These are phyloP conservation scores for Oasisia sp. DNA, from an alignment of 2,888 invertebrate genomes.

Conservation along the genomic window DNA sequence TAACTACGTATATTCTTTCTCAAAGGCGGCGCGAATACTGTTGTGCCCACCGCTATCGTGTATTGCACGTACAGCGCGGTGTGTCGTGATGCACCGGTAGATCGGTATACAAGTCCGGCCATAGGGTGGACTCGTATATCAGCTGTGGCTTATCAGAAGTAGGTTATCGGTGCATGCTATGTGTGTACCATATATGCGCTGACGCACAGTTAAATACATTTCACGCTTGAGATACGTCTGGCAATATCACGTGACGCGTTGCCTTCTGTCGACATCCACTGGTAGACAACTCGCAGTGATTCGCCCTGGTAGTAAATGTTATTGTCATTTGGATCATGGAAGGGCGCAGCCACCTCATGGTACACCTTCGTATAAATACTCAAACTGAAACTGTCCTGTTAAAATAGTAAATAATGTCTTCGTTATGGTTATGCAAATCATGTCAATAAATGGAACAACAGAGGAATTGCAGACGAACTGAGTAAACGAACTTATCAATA, in stretches of 20 bases:
- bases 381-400: not conserved
- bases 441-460: not conserved
- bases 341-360: too few species aligned
- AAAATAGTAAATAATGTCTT: not conserved
- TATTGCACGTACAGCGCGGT: too few species aligned
- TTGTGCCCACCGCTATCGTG: too few species aligned
- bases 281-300: not conserved
- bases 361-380: too few species aligned
- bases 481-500: not conserved
- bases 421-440: not conserved
- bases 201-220: not conserved
- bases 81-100: too few species aligned
- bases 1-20: too few species aligned
- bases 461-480: not conserved
- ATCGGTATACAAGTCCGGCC: not conserved
- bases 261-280: too few species aligned
- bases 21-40: too few species aligned
- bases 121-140: not conserved
- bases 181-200: not conserved
- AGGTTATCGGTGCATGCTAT: not conserved
- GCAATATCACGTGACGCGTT: not conserved
- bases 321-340: too few species aligned
- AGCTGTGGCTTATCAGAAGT: not conserved
- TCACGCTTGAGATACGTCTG: not conserved
- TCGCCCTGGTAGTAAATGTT: too few species aligned